Evolutionary conservation across 2,888 invertebrate species (phyloP).

Genomic region (Orthonevra nobilis): DNA sequence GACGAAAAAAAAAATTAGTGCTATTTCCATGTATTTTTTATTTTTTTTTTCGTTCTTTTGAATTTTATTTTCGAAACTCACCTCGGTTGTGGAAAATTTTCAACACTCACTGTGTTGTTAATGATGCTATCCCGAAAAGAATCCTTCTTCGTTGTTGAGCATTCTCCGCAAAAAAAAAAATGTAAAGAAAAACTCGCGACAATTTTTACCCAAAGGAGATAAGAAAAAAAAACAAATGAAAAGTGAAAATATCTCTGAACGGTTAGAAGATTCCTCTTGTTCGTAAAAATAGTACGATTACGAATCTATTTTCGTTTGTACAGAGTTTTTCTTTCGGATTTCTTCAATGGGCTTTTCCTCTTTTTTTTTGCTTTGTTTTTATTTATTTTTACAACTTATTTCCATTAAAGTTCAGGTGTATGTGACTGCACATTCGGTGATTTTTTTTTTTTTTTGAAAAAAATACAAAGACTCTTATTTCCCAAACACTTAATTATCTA

Average conservation of each 20-base stretch:
- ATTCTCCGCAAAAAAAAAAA: constrained; percentile 38
- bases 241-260: constrained; percentile 51
- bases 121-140: constrained; percentile 31
- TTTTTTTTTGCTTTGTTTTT: constrained; percentile 23
- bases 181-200: constrained; percentile 22
- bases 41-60: constrained; percentile 1
- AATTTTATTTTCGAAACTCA: constrained; percentile 49
- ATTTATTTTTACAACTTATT: constrained; percentile 33
- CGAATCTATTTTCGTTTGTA: constrained; percentile 65
- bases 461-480: background rate
- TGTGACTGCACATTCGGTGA: constrained; percentile 55
- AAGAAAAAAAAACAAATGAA: constrained; percentile 23
- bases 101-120: constrained; percentile 42
- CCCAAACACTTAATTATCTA: constrained; percentile 23
- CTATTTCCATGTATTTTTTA: constrained; percentile 7
- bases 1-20: background rate
- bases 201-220: constrained; percentile 52
- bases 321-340: constrained; percentile 52
- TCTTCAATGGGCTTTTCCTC: constrained; percentile 38
- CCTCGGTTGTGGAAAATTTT: constrained; percentile 48
- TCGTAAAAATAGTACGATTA: constrained; percentile 67
- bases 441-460: constrained; percentile 41
- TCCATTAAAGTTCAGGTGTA: constrained; percentile 67
- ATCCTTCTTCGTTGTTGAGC: constrained; percentile 36
- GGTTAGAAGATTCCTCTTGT: constrained; percentile 59